Evolutionary conservation across 2,888 invertebrate species (phyloP).

Genomic region (Andrena marginata): DNA sequence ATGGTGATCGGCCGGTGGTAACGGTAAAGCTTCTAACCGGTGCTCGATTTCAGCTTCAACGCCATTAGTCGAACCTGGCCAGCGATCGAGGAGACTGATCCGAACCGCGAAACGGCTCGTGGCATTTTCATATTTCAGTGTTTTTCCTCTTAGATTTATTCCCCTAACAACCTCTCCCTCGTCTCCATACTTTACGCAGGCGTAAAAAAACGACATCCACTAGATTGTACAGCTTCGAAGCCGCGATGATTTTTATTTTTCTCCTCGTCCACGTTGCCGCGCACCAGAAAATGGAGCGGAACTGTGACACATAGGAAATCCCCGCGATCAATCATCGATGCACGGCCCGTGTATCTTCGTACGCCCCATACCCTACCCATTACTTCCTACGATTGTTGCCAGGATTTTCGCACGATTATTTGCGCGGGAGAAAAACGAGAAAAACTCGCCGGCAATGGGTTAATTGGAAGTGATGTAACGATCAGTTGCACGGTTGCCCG

Average conservation of each 20-base stretch:
- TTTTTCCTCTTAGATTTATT: no score
- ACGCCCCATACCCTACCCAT: slow-evolving; percentile 40
- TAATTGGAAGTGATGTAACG: slow-evolving; percentile 68
- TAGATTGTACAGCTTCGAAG: no score
- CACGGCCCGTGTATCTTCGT: slow-evolving; percentile 55
- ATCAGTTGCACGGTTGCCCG: slow-evolving; percentile 40
- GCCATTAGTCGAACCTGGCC: slow-evolving; percentile 45
- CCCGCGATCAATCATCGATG: slow-evolving; percentile 32
- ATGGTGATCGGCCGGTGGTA: slow-evolving; percentile 77
- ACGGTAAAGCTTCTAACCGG: slow-evolving; percentile 79
- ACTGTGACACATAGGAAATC: slow-evolving; percentile 68
- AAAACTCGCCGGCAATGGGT: slow-evolving; percentile 51
- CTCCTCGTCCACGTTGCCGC: background rate
- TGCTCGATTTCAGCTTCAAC: slow-evolving; percentile 54
- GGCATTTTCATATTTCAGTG: background rate
- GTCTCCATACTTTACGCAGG: no score
- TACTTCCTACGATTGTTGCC: slow-evolving; percentile 71
- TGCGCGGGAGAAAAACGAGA: slow-evolving; percentile 46
- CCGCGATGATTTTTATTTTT: background rate
- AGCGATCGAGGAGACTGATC: slow-evolving; percentile 24
- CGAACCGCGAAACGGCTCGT: background rate
- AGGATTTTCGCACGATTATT: slow-evolving; percentile 70
- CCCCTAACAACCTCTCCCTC: no score
- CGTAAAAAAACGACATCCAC: no score
- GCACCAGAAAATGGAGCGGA: slow-evolving; percentile 64